These are phyloP conservation scores for Pherbina coryleti DNA, from an alignment of 2,888 invertebrate genomes.

Conservation along the genomic window DNA sequence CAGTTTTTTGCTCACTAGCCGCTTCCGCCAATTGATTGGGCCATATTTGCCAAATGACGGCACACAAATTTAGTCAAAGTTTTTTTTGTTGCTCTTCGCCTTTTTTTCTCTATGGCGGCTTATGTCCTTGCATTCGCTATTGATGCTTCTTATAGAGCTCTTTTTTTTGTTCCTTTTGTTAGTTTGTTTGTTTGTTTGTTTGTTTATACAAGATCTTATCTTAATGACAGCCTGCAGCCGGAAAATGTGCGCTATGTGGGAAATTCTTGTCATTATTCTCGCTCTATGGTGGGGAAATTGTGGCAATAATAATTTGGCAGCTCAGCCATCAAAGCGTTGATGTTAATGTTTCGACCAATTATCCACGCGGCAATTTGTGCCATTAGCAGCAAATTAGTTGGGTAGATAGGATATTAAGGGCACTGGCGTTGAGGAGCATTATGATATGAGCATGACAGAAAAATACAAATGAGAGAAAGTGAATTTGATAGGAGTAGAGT, in stretches of 20 bases:
- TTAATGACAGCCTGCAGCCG: conserved; percentile 17
- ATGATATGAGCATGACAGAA: no score
- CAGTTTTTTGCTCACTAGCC: background rate
- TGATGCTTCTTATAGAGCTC: background rate
- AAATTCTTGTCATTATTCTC: background rate
- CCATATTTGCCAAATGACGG: conserved; percentile 6
- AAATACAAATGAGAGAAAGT: background rate
- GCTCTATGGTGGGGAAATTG: background rate
- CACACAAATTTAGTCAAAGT: conserved; percentile 9
- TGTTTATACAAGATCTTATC: conserved; percentile 9
- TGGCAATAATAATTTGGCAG: conserved; percentile 20
- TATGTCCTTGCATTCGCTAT: background rate
- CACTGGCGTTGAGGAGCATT: background rate
- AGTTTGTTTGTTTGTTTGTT: background rate
- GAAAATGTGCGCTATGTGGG: background rate
- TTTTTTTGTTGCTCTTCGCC: background rate
- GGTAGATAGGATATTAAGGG: background rate
- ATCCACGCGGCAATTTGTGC: background rate
- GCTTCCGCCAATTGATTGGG: conserved; percentile 3
- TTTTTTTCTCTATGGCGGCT: no score
- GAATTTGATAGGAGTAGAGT: background rate
- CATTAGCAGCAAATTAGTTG: conserved; percentile 25
- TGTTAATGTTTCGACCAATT: conserved; percentile 7
- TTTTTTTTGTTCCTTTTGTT: background rate
- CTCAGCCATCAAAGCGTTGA: background rate